Percentiles rank a stretch among this genome's conserved stretches.
Conservation (phyloP, 2,797 vertebrate species). For the Avahi laniger region DNA sequence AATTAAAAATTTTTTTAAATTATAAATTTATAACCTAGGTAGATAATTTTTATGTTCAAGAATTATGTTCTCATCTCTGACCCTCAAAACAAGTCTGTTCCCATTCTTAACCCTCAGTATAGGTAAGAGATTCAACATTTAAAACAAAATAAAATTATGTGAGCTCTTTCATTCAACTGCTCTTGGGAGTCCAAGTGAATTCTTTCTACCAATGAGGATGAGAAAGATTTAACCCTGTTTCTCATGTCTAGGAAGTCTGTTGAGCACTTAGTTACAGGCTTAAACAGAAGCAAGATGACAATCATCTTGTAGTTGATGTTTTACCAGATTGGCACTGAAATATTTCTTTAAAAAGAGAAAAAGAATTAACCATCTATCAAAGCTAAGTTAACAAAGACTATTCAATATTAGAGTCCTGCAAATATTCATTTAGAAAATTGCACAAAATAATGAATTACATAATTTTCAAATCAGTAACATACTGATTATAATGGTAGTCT, state of each 20-base stretch:
- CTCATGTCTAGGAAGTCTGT: background rate
- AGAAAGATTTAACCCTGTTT: background rate
- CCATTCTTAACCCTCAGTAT: background rate
- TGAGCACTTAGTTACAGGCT: background rate
- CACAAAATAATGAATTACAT: background rate
- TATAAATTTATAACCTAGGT: background rate
- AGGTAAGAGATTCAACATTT: background rate
- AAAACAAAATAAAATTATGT: slow-evolving; percentile 22
- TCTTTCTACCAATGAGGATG: background rate
- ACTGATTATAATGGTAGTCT: background rate
- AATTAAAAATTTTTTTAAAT: background rate
- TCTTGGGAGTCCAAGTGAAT: background rate
- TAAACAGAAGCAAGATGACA: background rate
- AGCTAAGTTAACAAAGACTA: background rate
- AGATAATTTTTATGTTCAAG: background rate
- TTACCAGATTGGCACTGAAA: background rate
- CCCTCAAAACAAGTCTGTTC: background rate
- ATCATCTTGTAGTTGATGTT: background rate
- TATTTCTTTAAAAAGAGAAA: background rate
- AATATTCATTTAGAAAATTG: background rate
- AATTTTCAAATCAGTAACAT: slow-evolving; percentile 26
- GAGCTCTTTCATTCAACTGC: background rate
- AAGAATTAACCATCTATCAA: background rate
- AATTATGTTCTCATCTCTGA: background rate
- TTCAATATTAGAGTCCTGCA: background rate